phyloP scores from a whole-genome alignment of 2,888 invertebrate genomes.

The Parascotia fuliginaria region DNA sequence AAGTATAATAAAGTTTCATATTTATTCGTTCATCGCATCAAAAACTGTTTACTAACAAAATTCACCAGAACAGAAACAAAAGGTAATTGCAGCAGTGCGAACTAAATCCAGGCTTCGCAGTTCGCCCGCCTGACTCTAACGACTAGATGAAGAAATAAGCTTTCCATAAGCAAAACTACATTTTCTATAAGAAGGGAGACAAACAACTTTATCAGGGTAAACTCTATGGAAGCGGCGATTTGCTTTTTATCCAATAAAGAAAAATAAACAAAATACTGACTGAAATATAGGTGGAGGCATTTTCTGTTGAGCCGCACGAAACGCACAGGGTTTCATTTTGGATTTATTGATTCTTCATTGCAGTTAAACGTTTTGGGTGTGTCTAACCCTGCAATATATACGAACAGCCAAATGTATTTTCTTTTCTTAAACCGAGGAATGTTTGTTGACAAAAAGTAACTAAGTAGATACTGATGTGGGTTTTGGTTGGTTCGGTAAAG shows the following conservation, averaged over 20 bases:
- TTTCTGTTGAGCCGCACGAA: constrained; percentile 37
- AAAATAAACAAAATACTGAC: constrained; percentile 43
- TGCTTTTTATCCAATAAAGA: constrained; percentile 43
- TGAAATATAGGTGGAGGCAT: constrained; percentile 39
- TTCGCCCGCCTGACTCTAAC: constrained; percentile 45
- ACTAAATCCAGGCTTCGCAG: constrained; percentile 54
- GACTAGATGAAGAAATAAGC: constrained; percentile 57
- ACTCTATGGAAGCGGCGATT: constrained; percentile 34
- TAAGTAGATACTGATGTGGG: no score
- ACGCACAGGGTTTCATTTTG: constrained; percentile 37
- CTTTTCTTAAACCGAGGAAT: neutral
- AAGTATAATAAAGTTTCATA: no score
- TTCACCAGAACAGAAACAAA: constrained; percentile 44
- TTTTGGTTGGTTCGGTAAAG: no score
- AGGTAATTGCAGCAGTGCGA: constrained; percentile 55
- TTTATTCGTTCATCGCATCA: no score
- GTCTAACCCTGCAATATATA: constrained; percentile 27
- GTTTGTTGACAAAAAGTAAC: neutral
- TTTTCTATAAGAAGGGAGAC: constrained; percentile 30
- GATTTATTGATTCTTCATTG: constrained; percentile 45
- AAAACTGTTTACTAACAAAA: constrained; percentile 45
- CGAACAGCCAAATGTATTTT: neutral
- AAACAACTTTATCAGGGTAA: constrained; percentile 37
- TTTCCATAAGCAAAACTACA: constrained; percentile 45
- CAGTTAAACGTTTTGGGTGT: constrained; percentile 32